Percentiles rank a stretch among this genome's conserved stretches.
These are phyloP conservation scores for Melitaea athalia DNA, from an alignment of 2,888 invertebrate genomes.

Conservation along the genomic window DNA sequence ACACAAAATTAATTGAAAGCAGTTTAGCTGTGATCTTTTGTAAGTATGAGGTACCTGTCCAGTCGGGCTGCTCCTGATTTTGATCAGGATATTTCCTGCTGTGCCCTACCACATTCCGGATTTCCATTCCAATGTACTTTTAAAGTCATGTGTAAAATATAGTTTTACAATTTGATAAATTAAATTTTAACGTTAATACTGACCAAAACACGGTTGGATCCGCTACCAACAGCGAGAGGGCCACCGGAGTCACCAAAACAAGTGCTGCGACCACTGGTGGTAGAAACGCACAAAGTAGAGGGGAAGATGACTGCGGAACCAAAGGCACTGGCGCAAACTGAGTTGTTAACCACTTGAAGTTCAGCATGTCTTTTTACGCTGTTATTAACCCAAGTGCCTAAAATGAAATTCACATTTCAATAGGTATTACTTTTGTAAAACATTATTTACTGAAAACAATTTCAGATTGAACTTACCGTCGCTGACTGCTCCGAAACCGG, in stretches of 20 bases:
- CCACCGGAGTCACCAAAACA: constrained; percentile 68
- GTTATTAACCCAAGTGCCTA: constrained; percentile 50
- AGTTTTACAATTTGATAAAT: neutral
- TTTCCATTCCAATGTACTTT: too few species aligned
- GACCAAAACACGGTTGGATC: constrained; percentile 43
- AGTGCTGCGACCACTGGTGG: constrained; percentile 54
- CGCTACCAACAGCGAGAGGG: constrained; percentile 49
- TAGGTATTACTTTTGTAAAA: neutral
- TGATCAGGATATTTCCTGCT: too few species aligned
- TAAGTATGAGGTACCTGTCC: too few species aligned
- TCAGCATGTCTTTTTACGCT: constrained; percentile 67
- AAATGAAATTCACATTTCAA: neutral
- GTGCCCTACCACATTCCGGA: too few species aligned
- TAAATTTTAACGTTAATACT: constrained; percentile 20
- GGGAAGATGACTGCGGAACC: constrained; percentile 45
- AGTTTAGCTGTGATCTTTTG: too few species aligned
- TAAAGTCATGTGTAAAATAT: neutral
- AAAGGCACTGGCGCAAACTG: constrained; percentile 52
- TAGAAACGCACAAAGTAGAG: constrained; percentile 60
- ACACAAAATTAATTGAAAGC: too few species aligned
- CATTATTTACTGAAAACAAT: neutral
- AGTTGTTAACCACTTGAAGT: constrained; percentile 65
- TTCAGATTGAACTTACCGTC: constrained; percentile 29
- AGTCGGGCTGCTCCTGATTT: too few species aligned
- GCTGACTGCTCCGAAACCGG: constrained; percentile 34